Evolutionary conservation across 2,113 vertebrate species (phyloP).

Genomic region (Heloderma charlesbogerti): DNA sequence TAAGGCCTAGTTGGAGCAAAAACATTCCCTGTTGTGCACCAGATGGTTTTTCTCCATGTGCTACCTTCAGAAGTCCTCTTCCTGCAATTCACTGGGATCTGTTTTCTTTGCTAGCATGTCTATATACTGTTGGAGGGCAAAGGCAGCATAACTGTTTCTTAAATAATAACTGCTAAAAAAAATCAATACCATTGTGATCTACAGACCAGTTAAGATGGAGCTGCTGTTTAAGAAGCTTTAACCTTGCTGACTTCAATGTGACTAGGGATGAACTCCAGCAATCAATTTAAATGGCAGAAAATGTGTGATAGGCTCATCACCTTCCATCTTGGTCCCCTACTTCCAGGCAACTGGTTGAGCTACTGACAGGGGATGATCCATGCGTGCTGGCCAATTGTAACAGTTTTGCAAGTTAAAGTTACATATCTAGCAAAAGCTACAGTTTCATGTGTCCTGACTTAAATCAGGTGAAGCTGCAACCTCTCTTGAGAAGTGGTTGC

Average conservation of each 20-base stretch:
- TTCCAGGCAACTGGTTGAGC: not conserved
- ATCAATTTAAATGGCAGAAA: not conserved
- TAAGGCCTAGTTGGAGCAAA: not conserved
- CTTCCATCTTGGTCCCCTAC: not conserved
- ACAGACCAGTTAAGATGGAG: not conserved
- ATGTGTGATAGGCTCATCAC: not conserved
- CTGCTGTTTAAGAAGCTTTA: not conserved
- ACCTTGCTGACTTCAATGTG: not conserved
- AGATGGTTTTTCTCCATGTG: not conserved
- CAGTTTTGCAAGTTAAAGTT: not conserved
- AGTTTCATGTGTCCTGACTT: not conserved
- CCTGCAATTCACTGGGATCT: not conserved
- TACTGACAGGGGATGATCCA: no score
- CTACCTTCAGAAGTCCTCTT: not conserved
- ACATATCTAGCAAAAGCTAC: not conserved
- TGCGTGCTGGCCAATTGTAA: not conserved
- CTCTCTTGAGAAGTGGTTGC: not conserved
- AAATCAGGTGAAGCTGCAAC: not conserved
- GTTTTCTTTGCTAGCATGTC: accelerated
- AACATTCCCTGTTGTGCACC: not conserved
- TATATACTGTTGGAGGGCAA: not conserved
- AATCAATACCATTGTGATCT: constrained; percentile 4
- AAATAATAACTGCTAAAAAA: not conserved
- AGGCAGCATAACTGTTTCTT: not conserved
- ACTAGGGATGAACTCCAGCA: not conserved